Evolutionary conservation across 2,113 vertebrate species (phyloP).

Genomic region (Rattus norvegicus): GRCr8 NC_086025.1:52227001-52227500

Average conservation of each 20-base stretch:
- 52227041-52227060: constrained; percentile 22
- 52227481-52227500: constrained; percentile 43
- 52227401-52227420: neutral
- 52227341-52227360: neutral
- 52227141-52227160: neutral
- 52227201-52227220: constrained; percentile 11
- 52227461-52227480: constrained; percentile 29
- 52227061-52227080: neutral
- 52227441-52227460: constrained; percentile 48
- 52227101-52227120: neutral
- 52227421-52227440: constrained; percentile 46
- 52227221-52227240: neutral
- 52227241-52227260: constrained; percentile 27
- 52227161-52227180: constrained; percentile 1
- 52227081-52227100: neutral
- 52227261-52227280: constrained; percentile 40
- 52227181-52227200: constrained; percentile 7
- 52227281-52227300: neutral
- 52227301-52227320: neutral
- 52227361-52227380: neutral
- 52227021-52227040: neutral
- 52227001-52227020: neutral
- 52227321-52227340: neutral
- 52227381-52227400: neutral
- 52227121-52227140: constrained; percentile 35